phyloP scores from a whole-genome alignment of 2,113 vertebrate species.

The Prunella himalayana region DNA sequence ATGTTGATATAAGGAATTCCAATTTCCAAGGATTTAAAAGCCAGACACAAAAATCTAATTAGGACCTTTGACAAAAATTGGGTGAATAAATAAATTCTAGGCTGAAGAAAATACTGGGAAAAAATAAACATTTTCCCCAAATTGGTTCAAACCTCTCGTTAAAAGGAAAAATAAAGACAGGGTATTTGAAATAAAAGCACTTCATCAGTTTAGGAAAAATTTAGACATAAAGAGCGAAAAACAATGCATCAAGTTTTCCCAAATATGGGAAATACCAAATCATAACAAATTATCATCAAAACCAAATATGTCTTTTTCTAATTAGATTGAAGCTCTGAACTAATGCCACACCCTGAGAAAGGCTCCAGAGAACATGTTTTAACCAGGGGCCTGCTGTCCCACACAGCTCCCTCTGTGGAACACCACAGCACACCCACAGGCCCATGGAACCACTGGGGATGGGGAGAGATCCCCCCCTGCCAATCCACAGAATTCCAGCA shows the following conservation, averaged over 20 bases:
- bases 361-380: not conserved
- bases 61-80: not conserved
- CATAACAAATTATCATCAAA: slow-evolving; percentile 14
- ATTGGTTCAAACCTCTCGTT: not conserved
- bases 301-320: not conserved
- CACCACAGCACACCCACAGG: not conserved
- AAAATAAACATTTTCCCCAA: slow-evolving; percentile 10
- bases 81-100: slow-evolving; percentile 36
- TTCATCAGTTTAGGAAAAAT: not conserved
- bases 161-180: not conserved
- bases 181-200: not conserved
- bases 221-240: not conserved
- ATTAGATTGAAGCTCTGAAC: not conserved
- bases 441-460: not conserved
- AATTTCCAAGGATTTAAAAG: slow-evolving; percentile 34
- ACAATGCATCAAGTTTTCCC: not conserved
- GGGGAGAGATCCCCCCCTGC: not conserved
- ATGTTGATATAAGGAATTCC: slow-evolving; percentile 34
- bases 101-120: not conserved
- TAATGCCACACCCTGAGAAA: not conserved
- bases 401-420: not conserved
- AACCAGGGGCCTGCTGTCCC: not conserved
- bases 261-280: slow-evolving; percentile 26
- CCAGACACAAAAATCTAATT: slow-evolving; percentile 13
- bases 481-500: not conserved